phyloP scores from a whole-genome alignment of 2,113 vertebrate species.

The Myrmecobius fasciatus region DNA sequence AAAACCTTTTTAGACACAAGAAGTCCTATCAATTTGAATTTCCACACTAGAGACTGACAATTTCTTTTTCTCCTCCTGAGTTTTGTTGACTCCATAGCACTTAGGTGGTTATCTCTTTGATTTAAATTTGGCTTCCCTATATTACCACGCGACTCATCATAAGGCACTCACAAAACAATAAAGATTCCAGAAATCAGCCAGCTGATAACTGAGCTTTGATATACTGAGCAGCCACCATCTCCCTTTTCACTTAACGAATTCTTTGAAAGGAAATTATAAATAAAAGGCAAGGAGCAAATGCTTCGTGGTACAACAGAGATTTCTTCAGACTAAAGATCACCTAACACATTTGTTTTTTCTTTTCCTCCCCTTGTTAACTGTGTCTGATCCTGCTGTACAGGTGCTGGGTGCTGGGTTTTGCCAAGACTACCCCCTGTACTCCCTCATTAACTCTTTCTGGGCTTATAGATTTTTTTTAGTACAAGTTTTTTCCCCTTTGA shows the following conservation, averaged over 20 bases:
- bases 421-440: constrained; percentile 56
- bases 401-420: constrained; percentile 69
- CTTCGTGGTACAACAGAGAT: constrained; percentile 82
- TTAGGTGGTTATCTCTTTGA: constrained; percentile 61
- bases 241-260: constrained; percentile 79
- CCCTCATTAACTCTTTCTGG: constrained; percentile 69
- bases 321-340: constrained; percentile 84
- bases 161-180: constrained; percentile 81
- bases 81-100: constrained; percentile 49
- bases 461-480: constrained; percentile 20
- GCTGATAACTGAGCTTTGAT: constrained; percentile 83
- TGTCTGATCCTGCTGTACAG: constrained; percentile 80
- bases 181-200: constrained; percentile 79
- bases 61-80: constrained; percentile 60
- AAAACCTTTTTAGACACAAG: constrained; percentile 64
- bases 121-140: constrained; percentile 79
- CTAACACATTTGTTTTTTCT: constrained; percentile 83
- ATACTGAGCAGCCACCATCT: constrained; percentile 77
- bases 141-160: constrained; percentile 78
- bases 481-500: background rate
- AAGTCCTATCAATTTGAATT: constrained; percentile 75
- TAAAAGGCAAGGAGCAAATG: constrained; percentile 84
- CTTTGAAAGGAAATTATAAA: constrained; percentile 84
- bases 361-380: constrained; percentile 77
- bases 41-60: constrained; percentile 69